A percentile compares a stretch with the other conserved stretches of the same genome.
Conservation (phyloP, 35 echinoderm and acorn worm species). For the Ophiothrix spiculata region DNA sequence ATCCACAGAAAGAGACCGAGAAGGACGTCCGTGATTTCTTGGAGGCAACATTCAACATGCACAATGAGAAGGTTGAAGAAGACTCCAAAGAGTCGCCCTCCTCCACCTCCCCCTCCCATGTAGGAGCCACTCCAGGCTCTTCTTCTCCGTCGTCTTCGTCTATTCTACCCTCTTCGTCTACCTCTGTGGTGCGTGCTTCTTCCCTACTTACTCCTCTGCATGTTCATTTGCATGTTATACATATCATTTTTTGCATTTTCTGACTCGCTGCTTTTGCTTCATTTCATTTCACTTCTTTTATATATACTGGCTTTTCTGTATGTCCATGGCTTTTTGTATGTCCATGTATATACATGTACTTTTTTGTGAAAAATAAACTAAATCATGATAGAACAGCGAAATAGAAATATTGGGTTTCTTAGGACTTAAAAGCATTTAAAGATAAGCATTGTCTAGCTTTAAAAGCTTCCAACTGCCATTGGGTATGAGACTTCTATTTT, state of each 20-base stretch:
- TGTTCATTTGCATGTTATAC: slow-evolving; percentile 28
- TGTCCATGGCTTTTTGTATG: too few species aligned
- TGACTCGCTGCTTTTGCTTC: too few species aligned
- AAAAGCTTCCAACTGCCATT: too few species aligned
- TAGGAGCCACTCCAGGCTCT: slow-evolving; percentile 34
- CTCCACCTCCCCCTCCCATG: slow-evolving; percentile 9
- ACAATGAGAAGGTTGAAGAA: slow-evolving; percentile 84
- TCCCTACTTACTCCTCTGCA: slow-evolving; percentile 31
- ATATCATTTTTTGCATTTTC: not conserved
- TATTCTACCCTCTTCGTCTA: slow-evolving; percentile 11
- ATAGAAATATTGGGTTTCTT: too few species aligned
- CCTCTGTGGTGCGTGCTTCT: slow-evolving; percentile 47
- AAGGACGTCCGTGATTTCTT: slow-evolving; percentile 86
- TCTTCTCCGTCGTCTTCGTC: slow-evolving; percentile 53
- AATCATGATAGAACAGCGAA: too few species aligned
- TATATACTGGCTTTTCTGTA: too few species aligned
- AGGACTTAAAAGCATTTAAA: too few species aligned
- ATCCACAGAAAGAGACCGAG: slow-evolving; percentile 77
- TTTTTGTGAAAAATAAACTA: too few species aligned
- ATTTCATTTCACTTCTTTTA: too few species aligned
- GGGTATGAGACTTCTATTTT: too few species aligned
- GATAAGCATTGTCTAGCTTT: too few species aligned
- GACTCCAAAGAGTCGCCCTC: slow-evolving; percentile 7
- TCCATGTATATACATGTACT: too few species aligned
- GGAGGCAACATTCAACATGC: slow-evolving; percentile 53